phyloP scores from a whole-genome alignment of 2,797 vertebrate genomes.

The Cottoperca gobio region DNA sequence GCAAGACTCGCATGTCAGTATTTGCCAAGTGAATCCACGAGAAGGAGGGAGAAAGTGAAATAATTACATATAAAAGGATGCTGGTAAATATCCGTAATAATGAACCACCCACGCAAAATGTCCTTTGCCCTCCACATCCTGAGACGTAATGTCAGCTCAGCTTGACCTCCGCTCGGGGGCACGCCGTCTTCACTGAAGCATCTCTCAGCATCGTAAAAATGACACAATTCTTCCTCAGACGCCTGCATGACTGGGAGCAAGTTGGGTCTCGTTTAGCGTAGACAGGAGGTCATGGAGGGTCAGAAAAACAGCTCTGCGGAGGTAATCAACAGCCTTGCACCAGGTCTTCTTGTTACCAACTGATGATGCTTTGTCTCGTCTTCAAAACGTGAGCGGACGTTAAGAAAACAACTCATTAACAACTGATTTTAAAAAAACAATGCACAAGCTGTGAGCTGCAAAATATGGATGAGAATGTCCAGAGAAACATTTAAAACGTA shows the following conservation, averaged over 20 bases:
- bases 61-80: constrained; percentile 21
- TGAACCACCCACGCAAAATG: constrained; percentile 42
- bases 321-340: constrained; percentile 66
- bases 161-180: constrained; percentile 58
- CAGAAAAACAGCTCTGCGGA: constrained; percentile 48
- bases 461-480: neutral
- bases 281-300: constrained; percentile 52
- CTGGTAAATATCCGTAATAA: constrained; percentile 48
- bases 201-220: constrained; percentile 37
- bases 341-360: constrained; percentile 30
- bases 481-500: neutral
- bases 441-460: neutral
- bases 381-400: neutral
- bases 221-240: constrained; percentile 39
- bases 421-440: constrained; percentile 13
- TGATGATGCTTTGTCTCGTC: constrained; percentile 33
- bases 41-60: constrained; percentile 4
- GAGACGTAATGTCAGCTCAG: constrained; percentile 60
- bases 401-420: constrained; percentile 32
- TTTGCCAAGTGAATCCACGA: constrained; percentile 25
- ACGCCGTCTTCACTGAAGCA: constrained; percentile 32
- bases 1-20: neutral
- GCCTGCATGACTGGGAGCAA: constrained; percentile 50
- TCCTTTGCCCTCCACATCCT: constrained; percentile 34
- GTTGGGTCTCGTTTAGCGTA: constrained; percentile 44